These are phyloP conservation scores for Tapirus indicus DNA, from an alignment of 2,797 vertebrate genomes.

Conservation along the genomic window DNA sequence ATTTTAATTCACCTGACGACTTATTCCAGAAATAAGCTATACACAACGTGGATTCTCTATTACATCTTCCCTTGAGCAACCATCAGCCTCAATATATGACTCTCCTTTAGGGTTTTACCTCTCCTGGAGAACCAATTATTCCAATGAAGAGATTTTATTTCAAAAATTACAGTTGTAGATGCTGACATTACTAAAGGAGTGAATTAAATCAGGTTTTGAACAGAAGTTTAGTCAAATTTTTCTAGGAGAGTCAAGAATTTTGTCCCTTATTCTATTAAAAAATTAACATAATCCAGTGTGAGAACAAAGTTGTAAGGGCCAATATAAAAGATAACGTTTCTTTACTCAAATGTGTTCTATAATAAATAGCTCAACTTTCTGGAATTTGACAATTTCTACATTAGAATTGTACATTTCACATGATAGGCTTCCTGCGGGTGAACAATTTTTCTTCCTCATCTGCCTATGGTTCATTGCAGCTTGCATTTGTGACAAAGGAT, in stretches of 20 bases:
- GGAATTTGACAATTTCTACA: neutral
- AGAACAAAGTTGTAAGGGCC: neutral
- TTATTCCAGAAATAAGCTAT: conserved; percentile 62
- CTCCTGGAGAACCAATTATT: conserved; percentile 46
- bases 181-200: conserved; percentile 40
- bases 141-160: conserved; percentile 56
- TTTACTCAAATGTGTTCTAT: neutral
- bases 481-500: neutral
- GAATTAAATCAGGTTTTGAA: conserved; percentile 40
- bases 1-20: conserved; percentile 70
- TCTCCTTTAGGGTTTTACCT: neutral
- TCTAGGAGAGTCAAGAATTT: neutral
- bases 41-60: neutral
- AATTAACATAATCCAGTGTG: conserved; percentile 10
- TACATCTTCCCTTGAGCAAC: conserved; percentile 44
- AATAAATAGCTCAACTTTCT: neutral
- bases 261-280: conserved; percentile 32
- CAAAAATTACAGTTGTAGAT: conserved; percentile 40
- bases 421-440: neutral
- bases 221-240: conserved; percentile 39
- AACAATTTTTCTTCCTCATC: neutral
- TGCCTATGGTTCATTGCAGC: neutral
- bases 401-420: neutral
- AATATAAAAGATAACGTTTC: neutral
- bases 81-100: conserved; percentile 48